Base-by-base conservation (phyloP, 2,113 vertebrate genomes). In the Dolichotis patagonum region DNA sequence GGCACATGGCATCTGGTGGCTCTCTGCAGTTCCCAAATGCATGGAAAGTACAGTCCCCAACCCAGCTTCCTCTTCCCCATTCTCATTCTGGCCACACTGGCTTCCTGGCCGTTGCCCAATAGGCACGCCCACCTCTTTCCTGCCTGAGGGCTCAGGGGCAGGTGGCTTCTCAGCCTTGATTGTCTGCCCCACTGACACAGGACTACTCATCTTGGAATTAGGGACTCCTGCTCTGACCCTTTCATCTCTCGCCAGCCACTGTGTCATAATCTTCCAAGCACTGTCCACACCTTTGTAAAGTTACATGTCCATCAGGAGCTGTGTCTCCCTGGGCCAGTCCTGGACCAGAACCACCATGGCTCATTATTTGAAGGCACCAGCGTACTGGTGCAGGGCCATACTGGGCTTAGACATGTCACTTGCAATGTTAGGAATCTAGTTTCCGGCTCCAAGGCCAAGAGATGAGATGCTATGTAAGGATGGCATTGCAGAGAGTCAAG, bases 401-500 rank as follows among this genome's bases (percentile, higher is more conserved):
- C 3, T 80, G 11, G 28, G 35, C 16, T 81, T 71, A 58, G n/a
- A 81, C 69, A 38, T 6, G 2, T 58, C 91, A 71, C 30, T 49
- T 84, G 14, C 28, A 35, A 17, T 60, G 32, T 24, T 41, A 54
- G 60, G 30, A 56, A 63, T 62, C 73, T 71, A 32, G 75, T 82
- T 91, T 92, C 95, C 91, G 85, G 49, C 89, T 91, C 60, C 8
- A 85, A 14, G 82, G 80, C 60, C 83, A 96, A 52, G 60, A 87
- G 41, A 86, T 30, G 38, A 92, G 43, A 80, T 38, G 26, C 52
- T 75, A 69, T 38, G 41, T 80, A 67, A 82, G 52, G 54, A 78
- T 28, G 28, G 13, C 78, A n/a, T 30, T 54, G 9, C 20, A 32
- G 16, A 22, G 63, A 73, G 83, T 43, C 14, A 75, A 67, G 92